These are phyloP conservation scores for Cynopterus sphinx DNA, from an alignment of 2,797 vertebrate species.

Conservation along the genomic window DNA sequence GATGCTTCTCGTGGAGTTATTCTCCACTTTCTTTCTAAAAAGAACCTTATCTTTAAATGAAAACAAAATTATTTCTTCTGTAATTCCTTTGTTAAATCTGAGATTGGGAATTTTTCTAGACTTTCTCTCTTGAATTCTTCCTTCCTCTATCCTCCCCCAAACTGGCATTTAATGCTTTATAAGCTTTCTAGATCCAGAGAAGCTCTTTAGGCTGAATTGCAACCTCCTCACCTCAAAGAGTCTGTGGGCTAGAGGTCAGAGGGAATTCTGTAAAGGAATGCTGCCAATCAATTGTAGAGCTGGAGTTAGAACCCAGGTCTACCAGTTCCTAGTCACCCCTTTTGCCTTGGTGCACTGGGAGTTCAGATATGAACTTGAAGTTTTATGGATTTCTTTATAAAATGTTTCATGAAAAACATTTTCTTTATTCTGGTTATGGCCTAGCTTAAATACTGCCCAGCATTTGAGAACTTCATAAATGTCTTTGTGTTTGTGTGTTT, in stretches of 20 bases:
- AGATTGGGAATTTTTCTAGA: constrained; percentile 5
- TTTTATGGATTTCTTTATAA: background rate
- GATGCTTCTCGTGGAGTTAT: background rate
- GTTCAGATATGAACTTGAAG: constrained; percentile 24
- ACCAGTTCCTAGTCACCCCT: background rate
- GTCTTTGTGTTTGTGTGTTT: background rate
- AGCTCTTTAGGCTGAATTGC: background rate
- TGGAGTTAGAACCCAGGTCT: background rate
- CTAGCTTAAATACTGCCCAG: background rate
- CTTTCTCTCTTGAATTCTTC: background rate
- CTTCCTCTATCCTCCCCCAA: background rate
- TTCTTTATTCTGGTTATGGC: background rate
- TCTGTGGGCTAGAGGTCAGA: background rate
- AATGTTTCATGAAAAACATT: background rate
- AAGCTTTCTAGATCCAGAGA: background rate
- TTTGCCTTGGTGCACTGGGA: background rate
- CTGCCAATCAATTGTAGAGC: background rate
- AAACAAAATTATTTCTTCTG: background rate
- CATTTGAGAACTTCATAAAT: background rate
- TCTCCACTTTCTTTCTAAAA: background rate
- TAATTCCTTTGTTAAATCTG: constrained; percentile 24
- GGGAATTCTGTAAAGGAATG: background rate
- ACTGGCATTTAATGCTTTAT: background rate
- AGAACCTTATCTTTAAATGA: background rate
- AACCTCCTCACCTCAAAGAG: background rate